phyloP scores from a whole-genome alignment of 2,797 vertebrate species.

The Aratinga solstitialis region DNA sequence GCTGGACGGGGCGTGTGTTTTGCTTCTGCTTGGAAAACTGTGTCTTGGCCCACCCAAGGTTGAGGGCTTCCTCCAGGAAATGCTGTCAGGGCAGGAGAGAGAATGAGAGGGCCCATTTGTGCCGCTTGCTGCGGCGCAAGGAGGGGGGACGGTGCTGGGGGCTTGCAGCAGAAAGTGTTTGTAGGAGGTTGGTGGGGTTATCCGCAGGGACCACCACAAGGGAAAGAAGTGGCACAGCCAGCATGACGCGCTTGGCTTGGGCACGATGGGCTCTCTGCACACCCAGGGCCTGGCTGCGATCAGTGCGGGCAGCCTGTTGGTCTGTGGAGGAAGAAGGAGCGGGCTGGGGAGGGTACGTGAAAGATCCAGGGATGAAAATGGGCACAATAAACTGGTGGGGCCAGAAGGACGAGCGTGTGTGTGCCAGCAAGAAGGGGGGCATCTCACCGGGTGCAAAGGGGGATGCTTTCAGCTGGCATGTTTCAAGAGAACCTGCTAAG shows the following conservation, averaged over 20 bases:
- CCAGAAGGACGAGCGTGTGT: rapidly evolving
- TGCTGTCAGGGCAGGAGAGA: rapidly evolving
- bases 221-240: not conserved
- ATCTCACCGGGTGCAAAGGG: not conserved
- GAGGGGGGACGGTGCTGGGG: not conserved
- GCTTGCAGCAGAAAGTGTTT: not conserved
- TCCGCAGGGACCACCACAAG: rapidly evolving
- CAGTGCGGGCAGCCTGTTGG: not conserved
- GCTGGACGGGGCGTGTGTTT: not conserved
- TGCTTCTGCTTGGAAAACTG: not conserved
- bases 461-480: not conserved
- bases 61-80: not conserved
- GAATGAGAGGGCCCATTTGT: not conserved
- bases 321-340: not conserved
- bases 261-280: not conserved
- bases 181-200: not conserved
- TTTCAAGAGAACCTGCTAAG: not conserved
- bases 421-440: not conserved
- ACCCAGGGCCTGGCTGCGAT: rapidly evolving
- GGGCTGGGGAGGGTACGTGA: rapidly evolving
- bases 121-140: not conserved
- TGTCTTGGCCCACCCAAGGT: not conserved
- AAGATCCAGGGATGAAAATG: not conserved
- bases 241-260: not conserved
- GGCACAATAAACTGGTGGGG: not conserved